A percentile compares a stretch with the other conserved stretches of the same genome.
Conservation (phyloP, 2,113 vertebrate genomes). For the Xenopus borealis region DNA sequence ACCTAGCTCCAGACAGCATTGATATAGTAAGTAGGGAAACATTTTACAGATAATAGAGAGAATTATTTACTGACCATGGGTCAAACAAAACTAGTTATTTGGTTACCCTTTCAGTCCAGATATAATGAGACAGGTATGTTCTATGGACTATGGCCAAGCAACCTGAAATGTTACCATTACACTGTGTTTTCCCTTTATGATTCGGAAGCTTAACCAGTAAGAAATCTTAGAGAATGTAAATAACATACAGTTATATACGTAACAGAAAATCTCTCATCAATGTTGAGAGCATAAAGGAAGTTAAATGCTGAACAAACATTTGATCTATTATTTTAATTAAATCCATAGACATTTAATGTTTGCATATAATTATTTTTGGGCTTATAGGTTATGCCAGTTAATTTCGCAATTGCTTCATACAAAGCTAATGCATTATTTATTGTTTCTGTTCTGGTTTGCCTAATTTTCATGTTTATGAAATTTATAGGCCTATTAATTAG, state of each 20-base stretch:
- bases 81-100: too few species aligned
- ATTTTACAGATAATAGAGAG: too few species aligned
- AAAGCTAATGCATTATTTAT: slow-evolving; percentile 22
- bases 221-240: not conserved
- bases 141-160: too few species aligned
- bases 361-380: slow-evolving; percentile 21
- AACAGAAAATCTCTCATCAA: not conserved
- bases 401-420: slow-evolving; percentile 20
- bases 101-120: too few species aligned
- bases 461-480: slow-evolving; percentile 21
- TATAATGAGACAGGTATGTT: too few species aligned
- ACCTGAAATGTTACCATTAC: too few species aligned
- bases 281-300: not conserved
- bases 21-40: too few species aligned
- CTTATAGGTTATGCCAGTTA: slow-evolving; percentile 28
- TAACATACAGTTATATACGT: not conserved
- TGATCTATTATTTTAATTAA: slow-evolving; percentile 42
- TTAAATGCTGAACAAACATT: slow-evolving; percentile 15
- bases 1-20: too few species aligned
- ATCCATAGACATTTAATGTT: not conserved
- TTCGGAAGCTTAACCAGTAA: too few species aligned
- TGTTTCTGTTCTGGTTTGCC: slow-evolving; percentile 9
- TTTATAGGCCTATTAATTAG: slow-evolving; percentile 11
- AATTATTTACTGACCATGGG: too few species aligned
- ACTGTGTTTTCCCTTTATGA: too few species aligned